Conservation (phyloP, 2,797 vertebrate species). For the Sebastes taczanowskii region DNA sequence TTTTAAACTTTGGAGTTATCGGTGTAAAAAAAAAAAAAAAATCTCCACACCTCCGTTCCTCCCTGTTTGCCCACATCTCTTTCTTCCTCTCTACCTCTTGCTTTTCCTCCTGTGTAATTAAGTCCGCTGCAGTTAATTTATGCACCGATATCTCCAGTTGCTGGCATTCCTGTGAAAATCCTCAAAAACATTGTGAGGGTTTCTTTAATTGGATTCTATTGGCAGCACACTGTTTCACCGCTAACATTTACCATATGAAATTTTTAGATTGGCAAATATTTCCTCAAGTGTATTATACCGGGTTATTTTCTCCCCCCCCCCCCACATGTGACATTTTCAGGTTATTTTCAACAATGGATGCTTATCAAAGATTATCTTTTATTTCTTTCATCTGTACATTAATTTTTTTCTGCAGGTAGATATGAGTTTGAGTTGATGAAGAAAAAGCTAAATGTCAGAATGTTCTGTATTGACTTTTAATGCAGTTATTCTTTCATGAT, state of each 20-base stretch:
- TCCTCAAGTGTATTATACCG: conserved; percentile 38
- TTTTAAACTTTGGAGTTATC: conserved; percentile 26
- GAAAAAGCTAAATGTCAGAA: conserved; percentile 44
- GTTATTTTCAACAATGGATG: conserved; percentile 55
- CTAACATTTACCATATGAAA: conserved; percentile 66
- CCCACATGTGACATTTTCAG: conserved; percentile 58
- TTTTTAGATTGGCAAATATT: conserved; percentile 66
- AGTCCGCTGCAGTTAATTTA: conserved; percentile 62
- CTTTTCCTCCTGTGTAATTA: conserved; percentile 55
- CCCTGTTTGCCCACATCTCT: conserved; percentile 31
- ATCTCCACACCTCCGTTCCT: conserved; percentile 12
- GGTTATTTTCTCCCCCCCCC: neutral
- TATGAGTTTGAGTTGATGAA: conserved; percentile 10
- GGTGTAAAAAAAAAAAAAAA: conserved; percentile 13
- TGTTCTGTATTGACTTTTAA: conserved; percentile 6
- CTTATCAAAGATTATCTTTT: conserved; percentile 39
- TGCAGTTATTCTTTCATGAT: neutral
- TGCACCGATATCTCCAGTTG: conserved; percentile 59
- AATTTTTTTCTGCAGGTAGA: conserved; percentile 16
- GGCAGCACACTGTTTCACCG: conserved; percentile 46
- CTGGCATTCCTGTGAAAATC: conserved; percentile 60
- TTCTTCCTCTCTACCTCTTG: conserved; percentile 17
- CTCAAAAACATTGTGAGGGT: conserved; percentile 48
- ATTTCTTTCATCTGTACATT: conserved; percentile 37
- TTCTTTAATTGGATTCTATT: conserved; percentile 67